Evolutionary conservation across 2,888 invertebrate genomes (phyloP).

Genomic region (Lasioglossum figueresi): DNA sequence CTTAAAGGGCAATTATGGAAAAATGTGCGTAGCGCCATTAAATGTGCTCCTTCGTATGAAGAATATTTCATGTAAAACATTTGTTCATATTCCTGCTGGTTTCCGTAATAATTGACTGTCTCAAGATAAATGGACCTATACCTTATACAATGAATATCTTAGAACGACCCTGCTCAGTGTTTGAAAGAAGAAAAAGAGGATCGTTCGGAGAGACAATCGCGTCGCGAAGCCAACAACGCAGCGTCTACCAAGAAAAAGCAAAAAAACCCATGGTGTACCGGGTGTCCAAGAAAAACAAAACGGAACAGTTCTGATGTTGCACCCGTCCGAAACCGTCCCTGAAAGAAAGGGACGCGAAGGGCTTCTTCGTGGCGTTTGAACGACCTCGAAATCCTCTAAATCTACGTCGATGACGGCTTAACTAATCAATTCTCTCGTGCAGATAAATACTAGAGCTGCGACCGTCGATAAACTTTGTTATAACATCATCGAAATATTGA

Average conservation of each 20-base stretch:
- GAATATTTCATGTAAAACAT: no score
- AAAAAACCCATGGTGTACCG: constrained; percentile 20
- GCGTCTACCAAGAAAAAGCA: constrained; percentile 6
- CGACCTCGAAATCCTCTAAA: not conserved
- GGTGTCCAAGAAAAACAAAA: not conserved
- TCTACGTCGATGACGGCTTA: not conserved
- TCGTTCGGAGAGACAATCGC: constrained; percentile 16
- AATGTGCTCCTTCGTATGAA: no score
- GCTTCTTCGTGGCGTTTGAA: constrained; percentile 30
- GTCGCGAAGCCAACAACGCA: not conserved
- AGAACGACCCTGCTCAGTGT: no score
- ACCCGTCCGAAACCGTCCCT: not conserved
- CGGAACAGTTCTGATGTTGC: not conserved
- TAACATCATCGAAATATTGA: no score
- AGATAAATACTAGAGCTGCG: not conserved
- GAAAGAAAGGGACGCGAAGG: not conserved
- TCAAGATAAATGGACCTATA: no score
- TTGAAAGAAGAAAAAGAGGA: not conserved
- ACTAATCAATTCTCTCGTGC: not conserved
- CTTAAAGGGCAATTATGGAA: no score
- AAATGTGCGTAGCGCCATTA: no score
- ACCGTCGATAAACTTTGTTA: not conserved
- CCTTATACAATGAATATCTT: no score
- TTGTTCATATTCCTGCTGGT: no score
- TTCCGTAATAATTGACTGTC: no score